phyloP scores from a whole-genome alignment of 2,888 invertebrate species.

The Diogma glabrata region DNA sequence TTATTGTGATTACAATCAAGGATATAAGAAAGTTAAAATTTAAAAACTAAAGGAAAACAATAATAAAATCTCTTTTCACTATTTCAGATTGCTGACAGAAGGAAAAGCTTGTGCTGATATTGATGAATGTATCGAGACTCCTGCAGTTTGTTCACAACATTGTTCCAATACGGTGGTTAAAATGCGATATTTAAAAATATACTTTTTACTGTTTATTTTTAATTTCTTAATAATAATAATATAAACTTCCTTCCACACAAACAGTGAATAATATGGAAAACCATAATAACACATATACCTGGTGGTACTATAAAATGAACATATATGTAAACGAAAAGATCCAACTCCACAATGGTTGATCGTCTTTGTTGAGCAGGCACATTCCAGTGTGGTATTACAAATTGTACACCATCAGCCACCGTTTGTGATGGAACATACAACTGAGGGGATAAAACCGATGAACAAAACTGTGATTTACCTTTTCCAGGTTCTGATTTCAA shows the following conservation, averaged over 20 bases:
- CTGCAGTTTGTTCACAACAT: constrained; percentile 85
- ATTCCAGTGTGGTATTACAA: constrained; percentile 88
- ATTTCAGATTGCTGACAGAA: constrained; percentile 54
- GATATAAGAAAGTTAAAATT: constrained; percentile 69
- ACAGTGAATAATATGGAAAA: too few relatives aligned
- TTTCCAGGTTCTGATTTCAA: constrained; percentile 86
- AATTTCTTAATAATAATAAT: too few relatives aligned
- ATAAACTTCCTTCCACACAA: too few relatives aligned
- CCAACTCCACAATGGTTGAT: constrained; percentile 73
- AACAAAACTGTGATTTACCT: constrained; percentile 69
- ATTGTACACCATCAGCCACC: constrained; percentile 84
- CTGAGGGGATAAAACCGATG: constrained; percentile 84
- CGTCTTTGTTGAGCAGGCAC: constrained; percentile 78
- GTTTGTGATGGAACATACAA: constrained; percentile 90
- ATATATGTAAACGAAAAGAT: constrained; percentile 83
- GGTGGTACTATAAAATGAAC: constrained; percentile 93
- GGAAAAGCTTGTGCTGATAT: constrained; percentile 87
- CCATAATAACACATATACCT: too few relatives aligned
- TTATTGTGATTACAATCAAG: constrained; percentile 88
- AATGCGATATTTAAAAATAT: too few relatives aligned
- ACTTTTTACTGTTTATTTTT: too few relatives aligned
- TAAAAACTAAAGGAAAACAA: too few relatives aligned
- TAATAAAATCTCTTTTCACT: too few relatives aligned
- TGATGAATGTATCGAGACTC: constrained; percentile 79
- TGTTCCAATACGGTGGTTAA: constrained; percentile 97